These are phyloP conservation scores for Solenopsis invicta DNA, from an alignment of 1,140 invertebrate genomes.

Conservation along the genomic window DNA sequence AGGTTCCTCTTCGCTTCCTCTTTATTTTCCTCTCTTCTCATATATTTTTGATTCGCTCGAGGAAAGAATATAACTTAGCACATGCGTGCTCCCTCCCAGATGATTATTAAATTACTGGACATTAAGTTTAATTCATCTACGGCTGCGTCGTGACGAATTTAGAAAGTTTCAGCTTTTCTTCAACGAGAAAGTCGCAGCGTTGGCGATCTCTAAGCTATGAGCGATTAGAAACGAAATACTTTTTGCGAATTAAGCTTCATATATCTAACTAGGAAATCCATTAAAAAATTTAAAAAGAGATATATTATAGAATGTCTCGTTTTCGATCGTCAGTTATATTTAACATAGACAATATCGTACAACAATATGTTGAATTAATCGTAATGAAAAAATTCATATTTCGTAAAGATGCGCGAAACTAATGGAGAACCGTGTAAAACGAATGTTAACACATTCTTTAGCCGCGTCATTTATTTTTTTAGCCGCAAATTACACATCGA, in stretches of 20 bases:
- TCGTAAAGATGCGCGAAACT: not conserved
- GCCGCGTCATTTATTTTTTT: not conserved
- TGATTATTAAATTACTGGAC: constrained; percentile 2
- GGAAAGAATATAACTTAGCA: constrained; percentile 79
- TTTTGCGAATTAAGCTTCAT: not conserved
- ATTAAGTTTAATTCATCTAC: not conserved
- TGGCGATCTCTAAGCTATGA: not conserved
- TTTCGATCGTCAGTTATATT: not conserved
- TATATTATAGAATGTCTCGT: not conserved
- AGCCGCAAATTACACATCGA: not conserved
- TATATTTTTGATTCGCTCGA: constrained; percentile 79
- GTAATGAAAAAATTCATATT: not conserved
- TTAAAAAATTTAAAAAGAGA: not conserved
- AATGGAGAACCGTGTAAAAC: not conserved
- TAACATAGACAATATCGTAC: not conserved
- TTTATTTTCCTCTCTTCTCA: constrained; percentile 25
- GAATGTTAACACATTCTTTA: not conserved
- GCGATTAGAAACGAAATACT: not conserved
- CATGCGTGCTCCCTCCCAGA: too few relatives aligned
- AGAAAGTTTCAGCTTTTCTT: not conserved
- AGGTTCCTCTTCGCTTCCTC: constrained; percentile 34
- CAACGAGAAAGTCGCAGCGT: not conserved
- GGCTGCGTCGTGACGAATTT: not conserved
- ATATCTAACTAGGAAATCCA: constrained; percentile 5
- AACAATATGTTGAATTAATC: not conserved